A percentile compares a stretch with the other conserved stretches of the same genome.
Conservation (phyloP, 1,140 invertebrate species). For the Drosophila teissieri region DNA sequence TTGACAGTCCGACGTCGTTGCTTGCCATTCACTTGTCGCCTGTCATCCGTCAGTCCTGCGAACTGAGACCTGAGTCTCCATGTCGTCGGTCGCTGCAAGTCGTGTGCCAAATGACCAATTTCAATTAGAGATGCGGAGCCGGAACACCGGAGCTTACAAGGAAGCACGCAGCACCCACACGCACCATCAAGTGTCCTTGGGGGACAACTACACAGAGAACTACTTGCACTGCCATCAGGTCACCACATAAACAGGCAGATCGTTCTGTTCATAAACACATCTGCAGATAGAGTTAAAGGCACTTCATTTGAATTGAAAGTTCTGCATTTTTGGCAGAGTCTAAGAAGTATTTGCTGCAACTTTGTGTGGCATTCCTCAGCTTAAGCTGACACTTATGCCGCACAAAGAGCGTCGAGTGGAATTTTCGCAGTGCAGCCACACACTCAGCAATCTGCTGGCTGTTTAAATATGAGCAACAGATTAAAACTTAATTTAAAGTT, state of each 20-base stretch:
- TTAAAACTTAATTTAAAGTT: slow-evolving; percentile 82
- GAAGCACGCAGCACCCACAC: slow-evolving; percentile 3
- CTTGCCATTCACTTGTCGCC: slow-evolving; percentile 33
- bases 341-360: too few relatives aligned
- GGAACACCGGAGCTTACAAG: slow-evolving; percentile 4
- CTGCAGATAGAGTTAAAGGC: not conserved
- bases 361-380: too few relatives aligned
- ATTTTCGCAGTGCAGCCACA: slow-evolving; percentile 19
- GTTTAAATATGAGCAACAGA: slow-evolving; percentile 82
- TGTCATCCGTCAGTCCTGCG: slow-evolving; percentile 20
- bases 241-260: not conserved
- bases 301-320: too few relatives aligned
- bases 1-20: slow-evolving; percentile 11
- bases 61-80: not conserved
- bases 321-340: too few relatives aligned
- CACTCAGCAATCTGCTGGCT: slow-evolving; percentile 41
- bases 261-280: not conserved
- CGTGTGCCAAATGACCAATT: slow-evolving; percentile 31
- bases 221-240: too few relatives aligned
- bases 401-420: not conserved
- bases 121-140: slow-evolving; percentile 38
- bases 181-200: slow-evolving; percentile 1
- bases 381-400: not conserved
- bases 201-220: slow-evolving; percentile 4
- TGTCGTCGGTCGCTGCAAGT: slow-evolving; percentile 7